Evolutionary conservation across 2,888 invertebrate species (phyloP), one percentile per base, ranked within the genome.

Genomic region (Andrena trimmerana): DNA sequence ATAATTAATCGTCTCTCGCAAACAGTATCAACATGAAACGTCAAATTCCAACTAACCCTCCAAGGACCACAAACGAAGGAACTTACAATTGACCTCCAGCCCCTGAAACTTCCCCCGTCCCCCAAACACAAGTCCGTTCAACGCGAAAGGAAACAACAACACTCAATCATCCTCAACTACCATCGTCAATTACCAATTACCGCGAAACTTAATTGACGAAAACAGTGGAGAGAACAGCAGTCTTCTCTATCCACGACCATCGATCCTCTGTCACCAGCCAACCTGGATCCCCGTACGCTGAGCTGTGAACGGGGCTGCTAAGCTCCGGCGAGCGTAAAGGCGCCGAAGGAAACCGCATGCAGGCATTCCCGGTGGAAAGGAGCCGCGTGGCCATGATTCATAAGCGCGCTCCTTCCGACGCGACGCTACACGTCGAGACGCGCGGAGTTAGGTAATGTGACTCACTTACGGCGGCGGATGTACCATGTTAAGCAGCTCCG

Each of bases 401-500:
- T 77, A 72, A 71, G 4, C 66, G n/a, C 7, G 69, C 63, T 83
- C 63, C 83, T 83, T 82, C 76, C 62, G 76, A 81, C 82, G 82
- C 29, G 76, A 81, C 82, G 82, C 48, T 66, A 70, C 76, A 59
- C 63, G 74, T 20, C 20, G 70, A 77, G 76, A 72, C 75, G 66
- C 83, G 71, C 7, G 57, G 57, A 68, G 83, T 86, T 79, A 86
- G 77, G 80, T 76, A 88, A 87, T 87, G 78, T 78, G 70, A 90
- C 78, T 93, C 94, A 97, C 97, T 96, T 95, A 97, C 96, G 97
- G 97, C 92, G 97, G 96, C 93, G 97, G 97, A 95, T 97, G 97
- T 88, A 97, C 97, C 94, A 98, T 96, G 95, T 97, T 97, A 93
- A 98, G 97, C 89, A 98, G 95, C 95, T 98, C 98, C 88, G 97